Evolutionary conservation across 2,888 invertebrate genomes (phyloP).

Genomic region (Pollenia angustigena): DNA sequence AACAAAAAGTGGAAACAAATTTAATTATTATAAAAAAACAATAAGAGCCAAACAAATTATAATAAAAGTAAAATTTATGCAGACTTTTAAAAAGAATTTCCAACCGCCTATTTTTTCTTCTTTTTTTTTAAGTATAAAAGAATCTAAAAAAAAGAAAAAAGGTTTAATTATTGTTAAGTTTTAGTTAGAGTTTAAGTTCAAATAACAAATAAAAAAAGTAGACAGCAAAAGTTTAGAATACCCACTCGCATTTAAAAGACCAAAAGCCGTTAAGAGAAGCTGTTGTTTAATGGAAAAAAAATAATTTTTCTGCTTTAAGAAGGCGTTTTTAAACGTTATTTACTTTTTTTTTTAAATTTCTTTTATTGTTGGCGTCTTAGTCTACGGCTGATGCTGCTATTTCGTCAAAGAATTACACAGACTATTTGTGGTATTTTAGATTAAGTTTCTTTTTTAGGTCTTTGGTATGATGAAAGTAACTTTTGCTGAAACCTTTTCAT

Average conservation of each 20-base stretch:
- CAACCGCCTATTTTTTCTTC: slow-evolving; percentile 16
- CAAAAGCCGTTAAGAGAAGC: slow-evolving; percentile 24
- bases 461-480: slow-evolving; percentile 8
- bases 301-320: slow-evolving; percentile 1
- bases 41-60: neutral
- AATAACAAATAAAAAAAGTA: slow-evolving; percentile 21
- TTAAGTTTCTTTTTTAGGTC: slow-evolving; percentile 38
- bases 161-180: slow-evolving; percentile 58
- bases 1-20: slow-evolving; percentile 20
- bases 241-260: slow-evolving; percentile 25
- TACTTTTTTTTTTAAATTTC: slow-evolving; percentile 9
- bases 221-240: slow-evolving; percentile 22
- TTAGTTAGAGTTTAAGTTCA: slow-evolving; percentile 47
- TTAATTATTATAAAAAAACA: neutral
- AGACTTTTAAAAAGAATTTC: slow-evolving; percentile 35
- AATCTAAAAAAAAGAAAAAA: slow-evolving; percentile 25
- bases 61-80: slow-evolving; percentile 66
- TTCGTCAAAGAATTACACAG: slow-evolving; percentile 26
- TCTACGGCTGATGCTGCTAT: neutral
- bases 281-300: slow-evolving; percentile 23
- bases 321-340: slow-evolving; percentile 35
- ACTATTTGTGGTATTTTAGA: slow-evolving; percentile 27
- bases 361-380: slow-evolving; percentile 7
- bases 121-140: slow-evolving; percentile 1
- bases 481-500: neutral